phyloP scores from a whole-genome alignment of 2,797 vertebrate genomes.

The Phaenicophaeus curvirostris region DNA sequence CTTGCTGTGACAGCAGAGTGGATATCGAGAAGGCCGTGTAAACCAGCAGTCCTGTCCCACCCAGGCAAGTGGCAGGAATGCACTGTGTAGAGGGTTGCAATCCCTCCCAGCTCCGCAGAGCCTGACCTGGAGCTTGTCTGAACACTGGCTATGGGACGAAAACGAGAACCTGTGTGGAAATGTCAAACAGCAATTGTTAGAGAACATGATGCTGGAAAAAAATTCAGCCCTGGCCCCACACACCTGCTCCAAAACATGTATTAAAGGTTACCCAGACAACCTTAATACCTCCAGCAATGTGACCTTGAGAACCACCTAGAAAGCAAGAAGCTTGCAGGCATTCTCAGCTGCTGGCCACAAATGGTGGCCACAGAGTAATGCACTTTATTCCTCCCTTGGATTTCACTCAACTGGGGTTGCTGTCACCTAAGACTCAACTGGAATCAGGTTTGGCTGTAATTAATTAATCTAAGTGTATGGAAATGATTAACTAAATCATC shows the following conservation, averaged over 20 bases:
- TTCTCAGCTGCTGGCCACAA: not conserved
- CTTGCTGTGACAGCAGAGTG: not conserved
- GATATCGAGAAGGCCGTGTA: not conserved
- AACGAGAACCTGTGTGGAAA: not conserved
- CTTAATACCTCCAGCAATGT: not conserved
- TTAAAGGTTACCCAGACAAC: not conserved
- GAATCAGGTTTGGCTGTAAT: not conserved
- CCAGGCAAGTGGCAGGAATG: not conserved
- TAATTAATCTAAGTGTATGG: not conserved
- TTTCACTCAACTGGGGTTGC: not conserved
- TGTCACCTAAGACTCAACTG: not conserved
- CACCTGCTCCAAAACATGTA: not conserved
- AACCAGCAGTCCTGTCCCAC: not conserved
- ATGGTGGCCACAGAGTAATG: fast-evolving
- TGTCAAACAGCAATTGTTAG: not conserved
- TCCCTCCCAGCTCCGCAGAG: not conserved
- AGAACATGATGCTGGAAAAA: not conserved
- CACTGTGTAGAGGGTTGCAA: not conserved
- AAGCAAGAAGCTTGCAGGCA: not conserved
- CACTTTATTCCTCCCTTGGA: not conserved
- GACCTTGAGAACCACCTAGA: not conserved
- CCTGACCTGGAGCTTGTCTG: not conserved
- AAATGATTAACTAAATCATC: not conserved
- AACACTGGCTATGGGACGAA: not conserved
- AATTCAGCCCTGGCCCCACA: not conserved